Percentiles rank a stretch among this genome's conserved stretches.
Conservation (phyloP, 37 sponge, comb jelly and placozoan genomes). For the Ianthella basta region DNA sequence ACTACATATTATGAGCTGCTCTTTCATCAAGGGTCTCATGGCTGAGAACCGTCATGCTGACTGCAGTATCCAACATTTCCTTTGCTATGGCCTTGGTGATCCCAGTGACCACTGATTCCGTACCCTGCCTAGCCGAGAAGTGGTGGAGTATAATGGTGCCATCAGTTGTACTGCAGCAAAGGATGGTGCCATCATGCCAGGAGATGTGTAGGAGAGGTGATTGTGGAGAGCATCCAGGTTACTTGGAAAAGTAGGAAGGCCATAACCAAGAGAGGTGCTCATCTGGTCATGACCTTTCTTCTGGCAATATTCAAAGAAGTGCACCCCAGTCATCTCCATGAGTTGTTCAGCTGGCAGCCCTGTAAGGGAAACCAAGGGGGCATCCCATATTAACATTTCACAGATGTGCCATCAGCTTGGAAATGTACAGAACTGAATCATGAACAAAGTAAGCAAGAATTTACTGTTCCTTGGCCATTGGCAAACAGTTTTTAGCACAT, state of each 20-base stretch:
- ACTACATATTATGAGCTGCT: constrained; percentile 22
- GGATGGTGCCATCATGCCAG: constrained; percentile 80
- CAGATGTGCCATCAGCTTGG: too few species aligned
- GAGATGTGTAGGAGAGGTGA: constrained; percentile 71
- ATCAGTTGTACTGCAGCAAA: constrained; percentile 56
- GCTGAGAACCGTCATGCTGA: constrained; percentile 31
- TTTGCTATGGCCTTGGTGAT: constrained; percentile 73
- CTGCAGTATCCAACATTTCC: constrained; percentile 39
- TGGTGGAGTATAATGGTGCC: constrained; percentile 59
- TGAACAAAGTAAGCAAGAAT: too few species aligned
- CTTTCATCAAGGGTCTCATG: constrained; percentile 21
- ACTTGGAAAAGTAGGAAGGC: constrained; percentile 62
- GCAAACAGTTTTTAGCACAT: too few species aligned
- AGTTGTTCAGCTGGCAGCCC: constrained; percentile 51
- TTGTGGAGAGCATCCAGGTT: constrained; percentile 83
- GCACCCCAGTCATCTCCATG: constrained; percentile 63
- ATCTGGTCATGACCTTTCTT: constrained; percentile 71
- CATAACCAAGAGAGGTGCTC: constrained; percentile 57
- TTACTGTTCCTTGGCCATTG: too few species aligned
- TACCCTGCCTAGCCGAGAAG: constrained; percentile 60
- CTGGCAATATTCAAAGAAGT: constrained; percentile 65
- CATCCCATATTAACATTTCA: too few species aligned
- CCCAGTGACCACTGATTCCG: constrained; percentile 66
- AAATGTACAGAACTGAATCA: too few species aligned
- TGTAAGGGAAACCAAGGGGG: too few species aligned